Percentiles rank a stretch among this genome's conserved stretches.
These are phyloP conservation scores for Pithecia hirsuta DNA, from an alignment of 2,797 vertebrate species.

Conservation along the genomic window DNA sequence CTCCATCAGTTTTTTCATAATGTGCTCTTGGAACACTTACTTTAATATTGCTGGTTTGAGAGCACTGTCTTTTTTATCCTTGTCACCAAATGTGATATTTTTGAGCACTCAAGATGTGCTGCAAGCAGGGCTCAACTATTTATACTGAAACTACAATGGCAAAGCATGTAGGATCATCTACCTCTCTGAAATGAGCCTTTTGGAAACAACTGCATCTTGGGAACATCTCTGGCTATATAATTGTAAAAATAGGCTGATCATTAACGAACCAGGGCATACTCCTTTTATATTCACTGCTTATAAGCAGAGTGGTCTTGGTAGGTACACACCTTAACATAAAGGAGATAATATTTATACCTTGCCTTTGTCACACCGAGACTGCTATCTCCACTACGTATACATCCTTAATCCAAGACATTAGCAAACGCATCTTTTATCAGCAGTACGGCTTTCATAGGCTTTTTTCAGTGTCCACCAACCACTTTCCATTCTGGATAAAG, in stretches of 20 bases:
- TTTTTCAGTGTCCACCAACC: not conserved
- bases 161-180: not conserved
- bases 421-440: not conserved
- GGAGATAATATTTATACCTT: not conserved
- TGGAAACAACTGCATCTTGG: not conserved
- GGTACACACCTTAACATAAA: not conserved
- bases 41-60: conserved; percentile 6
- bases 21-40: not conserved
- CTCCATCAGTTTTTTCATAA: conserved; percentile 13
- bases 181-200: not conserved
- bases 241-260: not conserved
- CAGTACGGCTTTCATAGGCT: not conserved
- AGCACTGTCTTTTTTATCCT: conserved; percentile 39
- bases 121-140: not conserved
- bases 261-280: not conserved
- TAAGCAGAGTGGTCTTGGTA: not conserved
- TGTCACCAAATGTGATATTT: conserved; percentile 50
- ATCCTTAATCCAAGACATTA: not conserved
- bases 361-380: not conserved
- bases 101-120: not conserved
- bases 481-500: not conserved
- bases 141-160: not conserved
- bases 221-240: not conserved
- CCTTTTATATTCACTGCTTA: not conserved
- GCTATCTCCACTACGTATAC: not conserved